A percentile compares a stretch with the other conserved stretches of the same genome.
phyloP scores from a whole-genome alignment of 2,797 vertebrate genomes.

The Rhinoraja longicauda region DNA sequence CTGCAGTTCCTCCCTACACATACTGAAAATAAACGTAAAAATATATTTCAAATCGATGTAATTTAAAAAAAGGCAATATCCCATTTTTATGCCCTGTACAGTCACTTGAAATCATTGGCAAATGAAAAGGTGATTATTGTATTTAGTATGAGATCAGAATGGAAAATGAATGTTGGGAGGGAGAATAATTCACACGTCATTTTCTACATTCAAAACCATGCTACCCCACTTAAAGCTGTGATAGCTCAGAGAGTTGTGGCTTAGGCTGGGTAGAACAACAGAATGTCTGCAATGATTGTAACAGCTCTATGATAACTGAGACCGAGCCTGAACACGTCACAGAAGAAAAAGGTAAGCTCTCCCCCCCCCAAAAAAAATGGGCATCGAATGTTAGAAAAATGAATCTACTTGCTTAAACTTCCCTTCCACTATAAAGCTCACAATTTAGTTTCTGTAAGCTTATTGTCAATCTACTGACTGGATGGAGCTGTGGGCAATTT shows the following conservation, averaged over 20 bases:
- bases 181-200: neutral
- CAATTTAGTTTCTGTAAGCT: neutral
- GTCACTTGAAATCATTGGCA: neutral
- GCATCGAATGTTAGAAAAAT: neutral
- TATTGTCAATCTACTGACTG: too few species aligned
- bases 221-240: neutral
- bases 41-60: neutral
- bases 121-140: neutral
- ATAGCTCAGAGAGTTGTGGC: neutral
- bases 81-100: slow-evolving; percentile 16
- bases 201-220: neutral
- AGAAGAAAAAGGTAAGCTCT: neutral
- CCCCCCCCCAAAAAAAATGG: neutral
- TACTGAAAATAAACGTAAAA: neutral
- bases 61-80: neutral
- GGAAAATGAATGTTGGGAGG: neutral
- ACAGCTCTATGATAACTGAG: neutral
- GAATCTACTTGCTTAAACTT: neutral
- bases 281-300: neutral
- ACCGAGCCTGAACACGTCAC: neutral
- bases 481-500: neutral
- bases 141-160: neutral
- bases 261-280: neutral
- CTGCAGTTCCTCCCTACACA: too few species aligned
- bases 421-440: neutral